Percentiles rank a stretch among this genome's conserved stretches.
Conservation (phyloP, 2,797 vertebrate genomes). For the Urocyon cinereoargenteus region DNA sequence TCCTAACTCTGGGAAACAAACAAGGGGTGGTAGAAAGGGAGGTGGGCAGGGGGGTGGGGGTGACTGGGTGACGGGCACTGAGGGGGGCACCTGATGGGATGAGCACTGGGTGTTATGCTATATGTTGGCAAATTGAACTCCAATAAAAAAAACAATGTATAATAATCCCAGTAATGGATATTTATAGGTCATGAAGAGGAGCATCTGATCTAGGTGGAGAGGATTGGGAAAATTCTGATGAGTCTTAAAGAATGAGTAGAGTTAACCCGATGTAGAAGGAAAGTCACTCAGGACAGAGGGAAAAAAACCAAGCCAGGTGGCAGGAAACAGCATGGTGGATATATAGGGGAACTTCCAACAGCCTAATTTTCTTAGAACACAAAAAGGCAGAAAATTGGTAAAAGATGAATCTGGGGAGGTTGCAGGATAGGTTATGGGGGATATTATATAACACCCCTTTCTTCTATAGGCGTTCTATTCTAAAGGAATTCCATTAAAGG, state of each 20-base stretch:
- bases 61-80: too few species aligned
- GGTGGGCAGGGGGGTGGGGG: too few species aligned
- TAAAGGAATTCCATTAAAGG: not conserved
- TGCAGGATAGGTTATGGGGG: not conserved
- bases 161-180: not conserved
- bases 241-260: not conserved
- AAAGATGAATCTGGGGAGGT: not conserved
- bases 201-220: not conserved
- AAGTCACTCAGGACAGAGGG: not conserved
- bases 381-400: not conserved
- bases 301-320: not conserved
- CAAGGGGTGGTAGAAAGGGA: too few species aligned
- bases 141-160: not conserved
- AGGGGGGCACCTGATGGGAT: too few species aligned
- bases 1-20: too few species aligned
- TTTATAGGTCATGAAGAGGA: not conserved
- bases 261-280: not conserved
- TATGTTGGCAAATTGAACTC: too few species aligned
- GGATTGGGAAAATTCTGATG: not conserved
- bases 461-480: not conserved
- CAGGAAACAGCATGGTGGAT: not conserved
- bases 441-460: not conserved
- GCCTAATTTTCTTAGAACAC: not conserved
- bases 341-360: not conserved
- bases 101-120: too few species aligned